Base-by-base conservation (phyloP, 2,797 vertebrate genomes). In the Periophthalmus magnuspinnatus region DNA sequence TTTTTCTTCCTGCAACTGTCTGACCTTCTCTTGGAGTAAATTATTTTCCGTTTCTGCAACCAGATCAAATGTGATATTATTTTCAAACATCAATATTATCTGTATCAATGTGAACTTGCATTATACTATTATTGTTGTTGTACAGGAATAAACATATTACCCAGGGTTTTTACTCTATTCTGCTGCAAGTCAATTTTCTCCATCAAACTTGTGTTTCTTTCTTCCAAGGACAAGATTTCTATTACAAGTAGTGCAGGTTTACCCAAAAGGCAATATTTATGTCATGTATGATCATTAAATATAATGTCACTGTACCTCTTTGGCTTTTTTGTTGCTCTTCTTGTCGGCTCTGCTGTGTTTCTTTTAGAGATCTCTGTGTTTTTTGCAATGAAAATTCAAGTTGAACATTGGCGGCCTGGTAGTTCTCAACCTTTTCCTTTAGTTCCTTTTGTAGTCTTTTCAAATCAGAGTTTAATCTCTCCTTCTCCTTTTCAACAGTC, bases 111-210 rank as follows among this genome's bases (percentile, higher is more conserved):
- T 36, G 33, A 36, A 36, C 33, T 38, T 32, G 55, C 14, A 6
- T 1, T 1, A 38, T 17, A 67, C 22, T 47, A 10, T 28, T 24
- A 24, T 54, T 28, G 61, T 24, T 2, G 21, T 22, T 41, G 14
- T 22, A 62, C 2, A 14, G 11, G n/a, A 62, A 24, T 64, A 5
- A 24, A 24, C 0, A 38, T 50, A 93, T 95, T 92, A 99, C 98
- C 95, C 57, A 94, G 68, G 7, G 89, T 88, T 78, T 90, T 85
- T 45, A 93, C 79, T 24, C 81, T 81, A 36, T 85, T 84, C 76
- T 91, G 89, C 65, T 95, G 93, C 0, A 11, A 68, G 69, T 82
- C 81, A 67, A 95, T 76, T 82, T 94, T 91, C 67, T 91, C 87
- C 66, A 91, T 89, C 56, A 98, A 79, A 62, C 73, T 54, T 0